A percentile compares a stretch with the other conserved stretches of the same genome.
These are phyloP conservation scores for Hephaestus fuliginosus DNA, from an alignment of 2,797 vertebrate genomes.

Conservation along the genomic window DNA sequence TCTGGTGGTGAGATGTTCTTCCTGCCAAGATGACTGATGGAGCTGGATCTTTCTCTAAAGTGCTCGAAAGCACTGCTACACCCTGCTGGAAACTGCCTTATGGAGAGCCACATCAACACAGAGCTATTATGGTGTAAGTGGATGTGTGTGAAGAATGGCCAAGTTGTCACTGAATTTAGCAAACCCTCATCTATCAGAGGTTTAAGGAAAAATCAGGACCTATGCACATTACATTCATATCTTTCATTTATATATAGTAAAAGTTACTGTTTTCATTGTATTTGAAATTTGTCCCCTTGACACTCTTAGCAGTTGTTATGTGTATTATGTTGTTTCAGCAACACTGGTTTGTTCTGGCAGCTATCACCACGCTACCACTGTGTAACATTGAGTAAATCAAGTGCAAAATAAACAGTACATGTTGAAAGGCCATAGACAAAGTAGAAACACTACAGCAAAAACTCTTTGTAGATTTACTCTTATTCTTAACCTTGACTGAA, in stretches of 20 bases:
- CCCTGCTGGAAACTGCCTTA: not conserved
- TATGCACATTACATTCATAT: not conserved
- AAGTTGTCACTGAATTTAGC: conserved; percentile 1
- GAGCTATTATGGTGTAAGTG: not conserved
- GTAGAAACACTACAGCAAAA: not conserved
- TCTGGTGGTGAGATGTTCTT: not conserved
- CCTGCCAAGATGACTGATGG: conserved; percentile 8
- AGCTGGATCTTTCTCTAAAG: conserved; percentile 3
- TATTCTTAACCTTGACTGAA: no score
- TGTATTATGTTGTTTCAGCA: not conserved
- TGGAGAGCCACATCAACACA: not conserved
- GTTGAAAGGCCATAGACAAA: not conserved
- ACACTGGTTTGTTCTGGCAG: not conserved
- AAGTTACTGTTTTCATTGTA: not conserved
- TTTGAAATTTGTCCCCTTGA: not conserved
- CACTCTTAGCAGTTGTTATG: not conserved
- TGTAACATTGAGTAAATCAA: no score
- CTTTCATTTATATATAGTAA: not conserved
- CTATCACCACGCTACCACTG: no score
- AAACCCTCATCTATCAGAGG: conserved; percentile 16
- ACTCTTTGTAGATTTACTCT: no score
- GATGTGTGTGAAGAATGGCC: not conserved
- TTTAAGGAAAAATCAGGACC: not conserved
- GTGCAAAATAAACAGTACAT: no score
- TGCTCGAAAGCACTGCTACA: not conserved